Percentiles rank a stretch among this genome's conserved stretches.
Conservation (phyloP, 2,113 vertebrate species). For the Amazona guildingii region DNA sequence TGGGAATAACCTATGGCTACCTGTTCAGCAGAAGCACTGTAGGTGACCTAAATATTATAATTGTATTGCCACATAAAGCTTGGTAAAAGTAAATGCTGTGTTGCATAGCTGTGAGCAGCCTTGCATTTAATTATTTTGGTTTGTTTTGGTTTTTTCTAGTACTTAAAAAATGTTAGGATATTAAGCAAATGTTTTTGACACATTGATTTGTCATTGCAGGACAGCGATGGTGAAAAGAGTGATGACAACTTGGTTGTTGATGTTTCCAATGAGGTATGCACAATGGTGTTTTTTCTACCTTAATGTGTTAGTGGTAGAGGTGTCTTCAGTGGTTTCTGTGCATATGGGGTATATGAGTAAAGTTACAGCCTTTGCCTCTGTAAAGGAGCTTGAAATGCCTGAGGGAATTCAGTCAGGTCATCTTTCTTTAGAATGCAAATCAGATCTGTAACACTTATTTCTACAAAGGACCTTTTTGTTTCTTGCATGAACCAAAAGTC, state of each 20-base stretch:
- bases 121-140: neutral
- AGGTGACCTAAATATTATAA: neutral
- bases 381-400: neutral
- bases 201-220: slow-evolving; percentile 70
- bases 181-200: neutral
- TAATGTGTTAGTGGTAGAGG: neutral
- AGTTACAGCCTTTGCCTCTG: neutral
- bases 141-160: neutral
- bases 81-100: neutral
- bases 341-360: neutral
- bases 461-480: neutral
- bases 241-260: slow-evolving; percentile 88
- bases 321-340: neutral
- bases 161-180: neutral
- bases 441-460: neutral
- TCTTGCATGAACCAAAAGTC: neutral
- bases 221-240: slow-evolving; percentile 86
- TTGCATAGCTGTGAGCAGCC: neutral
- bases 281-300: neutral
- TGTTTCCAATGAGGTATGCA: slow-evolving; percentile 86
- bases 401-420: neutral
- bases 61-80: neutral
- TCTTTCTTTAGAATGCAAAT: neutral
- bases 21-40: neutral
- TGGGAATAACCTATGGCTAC: neutral